These are phyloP conservation scores for Papilio machaon DNA, from an alignment of 1,140 invertebrate species.

Conservation along the genomic window DNA sequence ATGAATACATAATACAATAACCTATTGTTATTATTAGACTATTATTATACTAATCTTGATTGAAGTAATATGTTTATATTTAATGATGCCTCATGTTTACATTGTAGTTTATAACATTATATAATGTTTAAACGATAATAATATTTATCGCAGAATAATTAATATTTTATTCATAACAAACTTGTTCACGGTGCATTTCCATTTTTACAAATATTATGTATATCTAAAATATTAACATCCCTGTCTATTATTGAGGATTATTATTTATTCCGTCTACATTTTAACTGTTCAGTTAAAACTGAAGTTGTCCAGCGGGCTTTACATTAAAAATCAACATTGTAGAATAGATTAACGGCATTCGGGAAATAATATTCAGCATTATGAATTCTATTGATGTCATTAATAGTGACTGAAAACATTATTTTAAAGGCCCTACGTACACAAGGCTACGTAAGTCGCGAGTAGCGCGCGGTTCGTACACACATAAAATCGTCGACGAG, in stretches of 20 bases:
- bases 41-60: not conserved
- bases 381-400: too few relatives aligned
- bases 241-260: not conserved
- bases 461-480: too few relatives aligned
- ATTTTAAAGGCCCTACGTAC: too few relatives aligned
- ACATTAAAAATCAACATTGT: not conserved
- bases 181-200: not conserved
- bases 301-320: not conserved
- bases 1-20: not conserved
- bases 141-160: not conserved
- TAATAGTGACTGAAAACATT: too few relatives aligned
- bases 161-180: not conserved
- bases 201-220: not conserved
- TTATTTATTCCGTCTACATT: not conserved
- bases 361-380: too few relatives aligned
- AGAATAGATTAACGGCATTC: too few relatives aligned
- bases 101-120: not conserved
- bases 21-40: conserved; percentile 4
- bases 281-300: too few relatives aligned
- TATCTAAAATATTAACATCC: not conserved
- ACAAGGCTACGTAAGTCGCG: too few relatives aligned
- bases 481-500: too few relatives aligned
- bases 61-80: not conserved
- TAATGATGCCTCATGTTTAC: not conserved
- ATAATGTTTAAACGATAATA: not conserved